These are phyloP conservation scores for Percopsis transmontana DNA, from an alignment of 2,113 vertebrate species.

Conservation along the genomic window DNA sequence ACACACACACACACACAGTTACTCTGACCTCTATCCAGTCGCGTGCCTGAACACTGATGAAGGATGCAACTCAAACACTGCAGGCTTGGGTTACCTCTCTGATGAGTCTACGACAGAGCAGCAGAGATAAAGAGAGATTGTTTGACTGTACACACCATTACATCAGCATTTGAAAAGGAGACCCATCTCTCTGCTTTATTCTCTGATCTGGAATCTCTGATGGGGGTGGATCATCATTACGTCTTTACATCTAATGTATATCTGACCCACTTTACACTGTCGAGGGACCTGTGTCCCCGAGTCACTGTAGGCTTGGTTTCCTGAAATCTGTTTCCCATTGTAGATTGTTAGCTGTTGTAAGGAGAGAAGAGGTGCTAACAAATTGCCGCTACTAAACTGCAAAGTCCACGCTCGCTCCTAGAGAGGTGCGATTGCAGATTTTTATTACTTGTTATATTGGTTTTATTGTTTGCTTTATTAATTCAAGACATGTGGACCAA, in stretches of 20 bases:
- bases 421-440: background rate
- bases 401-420: background rate
- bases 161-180: conserved; percentile 45
- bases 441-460: background rate
- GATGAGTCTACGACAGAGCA: background rate
- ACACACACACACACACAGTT: conserved; percentile 6
- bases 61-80: conserved; percentile 29
- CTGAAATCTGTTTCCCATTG: conserved; percentile 14
- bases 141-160: conserved; percentile 32
- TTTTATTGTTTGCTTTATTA: background rate
- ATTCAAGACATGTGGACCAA: too few species aligned
- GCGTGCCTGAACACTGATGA: conserved; percentile 47
- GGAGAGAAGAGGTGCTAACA: conserved; percentile 10
- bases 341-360: background rate
- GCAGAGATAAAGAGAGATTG: conserved; percentile 34
- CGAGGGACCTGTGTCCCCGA: background rate
- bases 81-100: conserved; percentile 47
- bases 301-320: background rate
- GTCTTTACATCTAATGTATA: conserved; percentile 27
- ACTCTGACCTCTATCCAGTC: conserved; percentile 29
- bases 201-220: conserved; percentile 35
- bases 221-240: conserved; percentile 10
- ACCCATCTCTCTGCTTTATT: conserved; percentile 9
- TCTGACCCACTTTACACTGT: background rate
- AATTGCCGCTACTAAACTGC: background rate